These are phyloP conservation scores for Helleia helle DNA, from an alignment of 2,888 invertebrate genomes.

Conservation along the genomic window DNA sequence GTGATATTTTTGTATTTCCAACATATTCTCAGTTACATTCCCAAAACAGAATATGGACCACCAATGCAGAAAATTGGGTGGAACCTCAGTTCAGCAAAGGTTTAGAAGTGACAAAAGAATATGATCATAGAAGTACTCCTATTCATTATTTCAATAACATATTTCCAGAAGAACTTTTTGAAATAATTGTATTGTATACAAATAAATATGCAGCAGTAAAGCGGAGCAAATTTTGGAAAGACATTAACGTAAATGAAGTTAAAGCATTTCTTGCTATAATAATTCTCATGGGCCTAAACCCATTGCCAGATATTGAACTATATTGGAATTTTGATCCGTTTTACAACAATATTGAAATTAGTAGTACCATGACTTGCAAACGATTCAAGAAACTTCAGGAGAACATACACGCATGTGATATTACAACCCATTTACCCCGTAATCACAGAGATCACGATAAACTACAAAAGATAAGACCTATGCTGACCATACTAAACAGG, in stretches of 20 bases:
- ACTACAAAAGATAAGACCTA: constrained; percentile 17
- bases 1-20: too few species aligned
- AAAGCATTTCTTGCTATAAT: constrained; percentile 25
- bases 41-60: too few species aligned
- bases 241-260: constrained; percentile 24
- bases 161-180: too few species aligned
- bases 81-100: too few species aligned
- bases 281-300: constrained; percentile 30
- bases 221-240: constrained; percentile 26
- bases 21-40: too few species aligned
- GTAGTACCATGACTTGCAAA: constrained; percentile 22
- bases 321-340: constrained; percentile 29
- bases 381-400: constrained; percentile 20
- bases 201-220: too few species aligned
- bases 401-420: constrained; percentile 20
- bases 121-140: too few species aligned
- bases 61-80: too few species aligned
- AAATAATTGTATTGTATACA: too few species aligned
- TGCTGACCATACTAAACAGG: constrained; percentile 15
- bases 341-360: constrained; percentile 27
- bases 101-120: too few species aligned
- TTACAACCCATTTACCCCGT: constrained; percentile 13
- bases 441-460: constrained; percentile 14
- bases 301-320: constrained; percentile 25
- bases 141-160: too few species aligned